Evolutionary conservation across 2,113 vertebrate genomes (phyloP).

Genomic region (Coreoperca whiteheadi): DNA sequence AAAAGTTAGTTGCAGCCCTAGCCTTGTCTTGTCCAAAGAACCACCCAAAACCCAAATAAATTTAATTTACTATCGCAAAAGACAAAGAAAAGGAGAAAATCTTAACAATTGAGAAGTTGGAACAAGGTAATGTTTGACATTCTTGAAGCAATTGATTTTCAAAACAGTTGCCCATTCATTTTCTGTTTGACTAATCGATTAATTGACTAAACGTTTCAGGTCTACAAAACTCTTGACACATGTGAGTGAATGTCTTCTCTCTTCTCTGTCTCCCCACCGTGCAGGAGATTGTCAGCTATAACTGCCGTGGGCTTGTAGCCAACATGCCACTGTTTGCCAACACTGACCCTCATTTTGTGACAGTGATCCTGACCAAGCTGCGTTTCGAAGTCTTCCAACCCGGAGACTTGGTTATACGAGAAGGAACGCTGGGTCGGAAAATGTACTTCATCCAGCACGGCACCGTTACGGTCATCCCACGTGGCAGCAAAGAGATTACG

Average conservation of each 20-base stretch:
- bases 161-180: no score
- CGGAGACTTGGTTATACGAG: slow-evolving; percentile 92
- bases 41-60: background rate
- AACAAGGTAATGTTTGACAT: no score
- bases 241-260: background rate
- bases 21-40: background rate
- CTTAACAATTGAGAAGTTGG: no score
- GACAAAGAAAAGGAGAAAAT: background rate
- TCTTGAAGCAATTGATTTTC: no score
- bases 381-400: slow-evolving; percentile 96
- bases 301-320: slow-evolving; percentile 94
- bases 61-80: background rate
- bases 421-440: slow-evolving; percentile 95
- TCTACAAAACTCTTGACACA: background rate
- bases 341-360: slow-evolving; percentile 97
- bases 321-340: slow-evolving; percentile 98
- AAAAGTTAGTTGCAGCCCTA: background rate
- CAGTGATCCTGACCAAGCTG: slow-evolving; percentile 94
- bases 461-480: slow-evolving; percentile 91
- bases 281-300: slow-evolving; percentile 98
- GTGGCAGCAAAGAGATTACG: slow-evolving; percentile 90
- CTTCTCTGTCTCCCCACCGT: slow-evolving; percentile 34
- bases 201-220: background rate
- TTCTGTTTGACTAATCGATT: background rate
- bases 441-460: slow-evolving; percentile 99